phyloP scores from a whole-genome alignment of 2,888 invertebrate species.

The Cheilosia scutellata region DNA sequence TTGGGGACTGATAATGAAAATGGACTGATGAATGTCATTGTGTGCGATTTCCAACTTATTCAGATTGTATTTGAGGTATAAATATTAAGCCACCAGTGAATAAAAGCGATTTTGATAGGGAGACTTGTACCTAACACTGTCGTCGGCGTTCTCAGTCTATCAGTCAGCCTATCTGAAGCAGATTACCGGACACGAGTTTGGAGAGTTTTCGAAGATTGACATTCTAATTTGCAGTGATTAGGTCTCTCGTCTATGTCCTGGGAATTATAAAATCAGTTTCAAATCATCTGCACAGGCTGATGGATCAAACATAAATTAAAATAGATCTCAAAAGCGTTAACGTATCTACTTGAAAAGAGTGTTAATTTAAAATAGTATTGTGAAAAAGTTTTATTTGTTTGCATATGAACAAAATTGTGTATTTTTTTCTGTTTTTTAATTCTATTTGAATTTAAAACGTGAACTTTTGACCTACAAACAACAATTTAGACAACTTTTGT shows the following conservation, averaged over 20 bases:
- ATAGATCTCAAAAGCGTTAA: conserved; percentile 38
- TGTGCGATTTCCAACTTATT: conserved; percentile 69
- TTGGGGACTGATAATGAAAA: conserved; percentile 65
- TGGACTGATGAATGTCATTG: conserved; percentile 43
- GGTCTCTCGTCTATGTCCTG: conserved; percentile 66
- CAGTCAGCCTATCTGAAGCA: conserved; percentile 66
- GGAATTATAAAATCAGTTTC: conserved; percentile 56
- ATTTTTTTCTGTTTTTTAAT: neutral
- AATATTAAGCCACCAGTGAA: conserved; percentile 72
- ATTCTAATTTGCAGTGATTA: conserved; percentile 59
- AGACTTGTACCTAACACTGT: conserved; percentile 61
- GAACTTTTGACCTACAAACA: conserved; percentile 7
- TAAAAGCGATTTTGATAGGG: conserved; percentile 73
- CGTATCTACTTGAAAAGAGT: conserved; percentile 22
- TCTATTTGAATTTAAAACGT: neutral
- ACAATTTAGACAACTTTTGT: neutral
- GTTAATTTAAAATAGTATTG: conserved; percentile 24
- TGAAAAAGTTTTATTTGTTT: conserved; percentile 1
- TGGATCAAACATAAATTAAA: conserved; percentile 49
- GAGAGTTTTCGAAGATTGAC: conserved; percentile 51
- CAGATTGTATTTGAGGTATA: conserved; percentile 70
- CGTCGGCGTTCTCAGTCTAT: conserved; percentile 62
- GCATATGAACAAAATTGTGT: conserved; percentile 1
- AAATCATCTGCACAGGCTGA: conserved; percentile 54
- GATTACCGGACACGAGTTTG: conserved; percentile 66